Base-by-base conservation (phyloP, 2,797 vertebrate genomes). In the Etheostoma perlongum region DNA sequence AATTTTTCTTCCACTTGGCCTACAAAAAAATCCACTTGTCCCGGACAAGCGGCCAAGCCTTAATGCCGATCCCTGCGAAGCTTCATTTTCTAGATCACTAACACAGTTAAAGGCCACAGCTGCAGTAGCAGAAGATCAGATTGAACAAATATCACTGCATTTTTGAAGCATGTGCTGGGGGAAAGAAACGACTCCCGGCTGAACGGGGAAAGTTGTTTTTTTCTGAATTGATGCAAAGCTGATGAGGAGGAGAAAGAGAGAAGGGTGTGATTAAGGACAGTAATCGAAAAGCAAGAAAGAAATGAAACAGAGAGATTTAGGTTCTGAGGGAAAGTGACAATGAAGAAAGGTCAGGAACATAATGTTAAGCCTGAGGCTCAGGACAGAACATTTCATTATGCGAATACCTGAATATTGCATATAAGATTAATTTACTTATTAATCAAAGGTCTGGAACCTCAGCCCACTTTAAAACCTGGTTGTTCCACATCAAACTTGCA, bases 21-120 rank as follows among this genome's bases (percentile, higher is more conserved):
- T 30, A 30, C 30, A 30, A 30, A 30, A 5, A 5, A 30, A 30
- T 30, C 5, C 5, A 30, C 30, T 1, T 5, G 30, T 30, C 30
- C 30, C 5, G 5, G 30, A 30, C 30, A 5, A 30, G 5, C 3
- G 30, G 30, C 30, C 30, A 6, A 30, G 30, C 30, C 30, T 30
- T 30, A 30, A 30, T 30, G 30, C 6, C 30, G 30, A 30, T 5
- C 30, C 30, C 30, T 5, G 5, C 0, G 62, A 69, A 23, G 52
- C 68, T 66, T 72, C 10, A 81, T 88, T 85, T 84, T 85, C 70
- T 61, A 73, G 63, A 82, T 74, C 81, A 74, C 63, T 40, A 30
- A 57, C 36, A 53, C 30, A 30, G 47, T 74, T 33, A 27, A 44
- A 18, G 76, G 67, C 82, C 66, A 59, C 63, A 73, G 42, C 57